Evolutionary conservation across 2,797 vertebrate genomes (phyloP).

Genomic region (Urophycis tenuis): DNA sequence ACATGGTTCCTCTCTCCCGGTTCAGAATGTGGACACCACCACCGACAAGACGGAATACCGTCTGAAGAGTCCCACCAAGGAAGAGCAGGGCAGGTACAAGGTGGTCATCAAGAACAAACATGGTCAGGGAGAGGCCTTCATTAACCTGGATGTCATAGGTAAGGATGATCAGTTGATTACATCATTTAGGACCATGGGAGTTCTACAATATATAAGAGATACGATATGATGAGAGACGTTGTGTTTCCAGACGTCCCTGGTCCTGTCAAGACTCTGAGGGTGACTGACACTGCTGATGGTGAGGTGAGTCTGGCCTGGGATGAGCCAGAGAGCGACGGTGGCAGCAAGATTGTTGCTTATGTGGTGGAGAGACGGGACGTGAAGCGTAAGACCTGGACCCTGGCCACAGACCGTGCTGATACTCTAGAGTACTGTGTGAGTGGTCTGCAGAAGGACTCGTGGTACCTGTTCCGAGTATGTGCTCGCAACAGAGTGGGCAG

Average conservation of each 20-base stretch:
- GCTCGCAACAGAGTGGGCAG: constrained; percentile 92
- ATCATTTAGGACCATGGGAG: background rate
- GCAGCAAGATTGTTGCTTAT: constrained; percentile 92
- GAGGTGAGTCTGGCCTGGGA: constrained; percentile 97
- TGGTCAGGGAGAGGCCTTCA: constrained; percentile 85
- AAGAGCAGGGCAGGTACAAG: constrained; percentile 84
- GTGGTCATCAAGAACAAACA: constrained; percentile 93
- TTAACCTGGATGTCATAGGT: constrained; percentile 94
- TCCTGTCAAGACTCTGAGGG: constrained; percentile 87
- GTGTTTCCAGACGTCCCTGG: constrained; percentile 82
- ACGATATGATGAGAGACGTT: background rate
- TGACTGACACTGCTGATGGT: constrained; percentile 89
- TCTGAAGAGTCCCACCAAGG: constrained; percentile 83
- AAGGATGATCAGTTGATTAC: constrained; percentile 46
- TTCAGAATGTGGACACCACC: constrained; percentile 86
- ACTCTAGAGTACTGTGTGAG: constrained; percentile 90
- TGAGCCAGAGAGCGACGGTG: constrained; percentile 91
- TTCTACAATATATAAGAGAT: background rate
- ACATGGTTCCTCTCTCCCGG: constrained; percentile 72
- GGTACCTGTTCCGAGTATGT: constrained; percentile 94
- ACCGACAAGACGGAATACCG: constrained; percentile 83
- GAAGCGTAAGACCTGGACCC: constrained; percentile 92
- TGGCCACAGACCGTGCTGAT: constrained; percentile 86
- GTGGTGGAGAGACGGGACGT: constrained; percentile 89
- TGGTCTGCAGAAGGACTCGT: constrained; percentile 84